Evolutionary conservation across 2,888 invertebrate genomes (phyloP).

Genomic region (Acleris laterana): DNA sequence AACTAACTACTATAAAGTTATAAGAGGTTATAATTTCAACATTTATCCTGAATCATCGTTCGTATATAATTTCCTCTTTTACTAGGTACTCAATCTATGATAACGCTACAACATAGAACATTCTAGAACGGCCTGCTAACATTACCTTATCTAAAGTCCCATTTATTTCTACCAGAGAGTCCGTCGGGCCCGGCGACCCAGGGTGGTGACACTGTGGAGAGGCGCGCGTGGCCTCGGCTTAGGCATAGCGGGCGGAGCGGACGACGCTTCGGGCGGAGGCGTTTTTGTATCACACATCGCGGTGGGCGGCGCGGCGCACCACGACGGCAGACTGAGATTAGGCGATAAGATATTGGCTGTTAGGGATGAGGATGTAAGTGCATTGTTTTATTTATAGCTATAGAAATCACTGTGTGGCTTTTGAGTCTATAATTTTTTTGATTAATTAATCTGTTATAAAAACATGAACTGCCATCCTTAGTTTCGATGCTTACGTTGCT

Average conservation of each 20-base stretch:
- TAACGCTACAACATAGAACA: not conserved
- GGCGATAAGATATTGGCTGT: conserved; percentile 82
- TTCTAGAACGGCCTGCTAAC: conserved; percentile 2
- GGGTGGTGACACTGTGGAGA: conserved; percentile 76
- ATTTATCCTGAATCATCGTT: too few species aligned
- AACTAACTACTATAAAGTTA: too few species aligned
- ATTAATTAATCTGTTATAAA: too few species aligned
- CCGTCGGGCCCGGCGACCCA: conserved; percentile 72
- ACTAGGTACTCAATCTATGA: too few species aligned
- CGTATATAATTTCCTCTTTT: too few species aligned
- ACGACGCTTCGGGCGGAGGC: conserved; percentile 76
- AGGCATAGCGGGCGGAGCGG: conserved; percentile 79
- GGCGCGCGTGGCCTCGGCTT: conserved; percentile 76
- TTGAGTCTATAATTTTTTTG: too few species aligned
- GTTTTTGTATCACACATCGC: conserved; percentile 81
- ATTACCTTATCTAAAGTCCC: conserved; percentile 23
- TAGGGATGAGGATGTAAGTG: conserved; percentile 77
- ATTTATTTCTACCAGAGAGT: conserved; percentile 61
- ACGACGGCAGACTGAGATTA: conserved; percentile 76
- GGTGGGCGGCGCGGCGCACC: conserved; percentile 77
- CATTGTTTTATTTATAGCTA: too few species aligned
- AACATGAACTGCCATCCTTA: too few species aligned
- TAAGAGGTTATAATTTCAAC: too few species aligned
- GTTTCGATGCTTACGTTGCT: too few species aligned
- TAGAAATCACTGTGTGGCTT: too few species aligned